phyloP scores from a whole-genome alignment of 35 echinoderm and acorn worm genomes.

The Eucidaris tribuloides region DNA sequence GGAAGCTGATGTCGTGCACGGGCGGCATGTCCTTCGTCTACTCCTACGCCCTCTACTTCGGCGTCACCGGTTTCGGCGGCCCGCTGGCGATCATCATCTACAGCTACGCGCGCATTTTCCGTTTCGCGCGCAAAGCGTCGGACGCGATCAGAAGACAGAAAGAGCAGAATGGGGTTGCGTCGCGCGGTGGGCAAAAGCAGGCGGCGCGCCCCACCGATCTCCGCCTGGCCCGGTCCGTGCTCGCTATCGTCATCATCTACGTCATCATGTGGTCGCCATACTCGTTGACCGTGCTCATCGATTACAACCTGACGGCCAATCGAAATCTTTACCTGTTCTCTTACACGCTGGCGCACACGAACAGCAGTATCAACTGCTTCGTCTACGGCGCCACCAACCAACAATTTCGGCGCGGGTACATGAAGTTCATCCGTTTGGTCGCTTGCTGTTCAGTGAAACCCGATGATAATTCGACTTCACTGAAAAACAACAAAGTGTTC shows the following conservation, averaged over 20 bases:
- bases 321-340: conserved; percentile 47
- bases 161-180: too few relatives aligned
- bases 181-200: too few relatives aligned
- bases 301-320: conserved; percentile 35
- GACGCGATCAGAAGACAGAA: not conserved
- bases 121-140: not conserved
- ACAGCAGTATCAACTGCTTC: conserved; percentile 78
- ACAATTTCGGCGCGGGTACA: conserved; percentile 68
- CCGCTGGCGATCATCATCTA: conserved; percentile 49
- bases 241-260: conserved; percentile 75
- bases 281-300: conserved; percentile 60
- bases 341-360: conserved; percentile 47
- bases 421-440: conserved; percentile 15
- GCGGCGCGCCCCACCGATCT: conserved; percentile 25
- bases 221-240: conserved; percentile 55
- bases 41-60: conserved; percentile 78
- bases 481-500: too few relatives aligned
- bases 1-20: conserved; percentile 17
- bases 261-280: conserved; percentile 80
- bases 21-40: conserved; percentile 32
- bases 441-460: too few relatives aligned
- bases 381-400: conserved; percentile 75
- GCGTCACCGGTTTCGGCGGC: conserved; percentile 39
- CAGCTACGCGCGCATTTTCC: conserved; percentile 39
- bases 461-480: too few relatives aligned